phyloP scores from a whole-genome alignment of 1,140 invertebrate genomes.

The Temnothorax nylanderi region DNA sequence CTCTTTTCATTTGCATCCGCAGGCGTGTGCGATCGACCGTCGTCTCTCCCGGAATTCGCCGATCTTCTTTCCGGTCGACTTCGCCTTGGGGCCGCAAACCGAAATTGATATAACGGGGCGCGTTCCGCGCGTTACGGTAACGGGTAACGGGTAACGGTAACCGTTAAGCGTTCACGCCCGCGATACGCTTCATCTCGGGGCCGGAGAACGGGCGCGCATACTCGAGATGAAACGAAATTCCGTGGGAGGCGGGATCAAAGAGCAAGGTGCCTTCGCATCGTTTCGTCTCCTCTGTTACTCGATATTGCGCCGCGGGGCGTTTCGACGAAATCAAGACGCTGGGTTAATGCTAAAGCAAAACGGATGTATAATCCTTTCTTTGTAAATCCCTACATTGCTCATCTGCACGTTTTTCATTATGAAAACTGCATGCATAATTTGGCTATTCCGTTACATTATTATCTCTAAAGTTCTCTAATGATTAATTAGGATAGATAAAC shows the following conservation, averaged over 20 bases:
- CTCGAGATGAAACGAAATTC: constrained; percentile 57
- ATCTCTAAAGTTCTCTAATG: constrained; percentile 22
- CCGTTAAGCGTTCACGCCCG: constrained; percentile 72
- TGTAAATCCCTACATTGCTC: constrained; percentile 4
- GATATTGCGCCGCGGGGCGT: constrained; percentile 51
- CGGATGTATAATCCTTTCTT: background rate
- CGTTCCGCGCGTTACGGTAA: constrained; percentile 76
- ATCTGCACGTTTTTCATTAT: constrained; percentile 14
- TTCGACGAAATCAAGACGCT: constrained; percentile 45
- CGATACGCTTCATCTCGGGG: constrained; percentile 41
- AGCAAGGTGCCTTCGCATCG: constrained; percentile 39
- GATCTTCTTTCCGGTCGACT: constrained; percentile 51
- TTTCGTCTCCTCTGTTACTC: constrained; percentile 59
- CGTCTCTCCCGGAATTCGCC: constrained; percentile 19
- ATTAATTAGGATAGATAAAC: constrained; percentile 26
- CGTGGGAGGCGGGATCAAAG: constrained; percentile 55
- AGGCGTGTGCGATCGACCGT: background rate
- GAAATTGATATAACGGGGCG: constrained; percentile 75
- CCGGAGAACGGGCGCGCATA: background rate
- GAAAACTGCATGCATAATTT: constrained; percentile 31
- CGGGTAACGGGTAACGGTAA: constrained; percentile 75
- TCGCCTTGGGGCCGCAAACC: constrained; percentile 55
- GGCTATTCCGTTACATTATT: constrained; percentile 8
- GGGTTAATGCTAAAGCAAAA: constrained; percentile 32
- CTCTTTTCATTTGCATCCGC: constrained; percentile 44